Percentiles rank a stretch among this genome's conserved stretches.
These are phyloP conservation scores for Wiebesia pumilae DNA, from an alignment of 1,140 invertebrate species.

Conservation along the genomic window DNA sequence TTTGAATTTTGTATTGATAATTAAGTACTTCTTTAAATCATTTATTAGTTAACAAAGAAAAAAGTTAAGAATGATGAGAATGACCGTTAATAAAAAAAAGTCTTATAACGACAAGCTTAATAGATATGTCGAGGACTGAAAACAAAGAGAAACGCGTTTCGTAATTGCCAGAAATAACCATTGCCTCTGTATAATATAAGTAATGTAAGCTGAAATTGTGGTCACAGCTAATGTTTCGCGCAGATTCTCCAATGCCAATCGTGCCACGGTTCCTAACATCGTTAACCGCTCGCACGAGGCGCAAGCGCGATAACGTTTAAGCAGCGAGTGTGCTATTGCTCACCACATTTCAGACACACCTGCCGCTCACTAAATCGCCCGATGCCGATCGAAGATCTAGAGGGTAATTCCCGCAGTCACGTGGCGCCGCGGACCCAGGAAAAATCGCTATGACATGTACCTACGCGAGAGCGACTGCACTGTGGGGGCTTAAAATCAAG, in stretches of 20 bases:
- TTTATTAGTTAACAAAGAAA: no score
- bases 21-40: no score
- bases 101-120: no score
- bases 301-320: no score
- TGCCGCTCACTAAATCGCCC: background rate
- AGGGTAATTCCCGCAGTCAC: conserved; percentile 11
- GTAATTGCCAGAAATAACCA: no score
- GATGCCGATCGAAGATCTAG: no score
- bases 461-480: background rate
- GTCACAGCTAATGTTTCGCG: background rate
- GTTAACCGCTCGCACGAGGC: background rate
- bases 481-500: background rate
- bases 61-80: no score
- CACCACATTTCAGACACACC: background rate
- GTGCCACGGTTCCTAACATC: background rate
- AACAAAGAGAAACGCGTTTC: no score
- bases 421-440: background rate
- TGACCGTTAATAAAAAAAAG: no score
- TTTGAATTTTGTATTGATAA: no score
- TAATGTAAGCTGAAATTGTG: background rate
- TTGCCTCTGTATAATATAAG: background rate
- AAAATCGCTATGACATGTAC: background rate
- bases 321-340: no score
- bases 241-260: background rate
- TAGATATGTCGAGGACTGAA: no score